Base-by-base conservation (phyloP, 2,888 invertebrate species). In the Ochropleura leucogaster region DNA sequence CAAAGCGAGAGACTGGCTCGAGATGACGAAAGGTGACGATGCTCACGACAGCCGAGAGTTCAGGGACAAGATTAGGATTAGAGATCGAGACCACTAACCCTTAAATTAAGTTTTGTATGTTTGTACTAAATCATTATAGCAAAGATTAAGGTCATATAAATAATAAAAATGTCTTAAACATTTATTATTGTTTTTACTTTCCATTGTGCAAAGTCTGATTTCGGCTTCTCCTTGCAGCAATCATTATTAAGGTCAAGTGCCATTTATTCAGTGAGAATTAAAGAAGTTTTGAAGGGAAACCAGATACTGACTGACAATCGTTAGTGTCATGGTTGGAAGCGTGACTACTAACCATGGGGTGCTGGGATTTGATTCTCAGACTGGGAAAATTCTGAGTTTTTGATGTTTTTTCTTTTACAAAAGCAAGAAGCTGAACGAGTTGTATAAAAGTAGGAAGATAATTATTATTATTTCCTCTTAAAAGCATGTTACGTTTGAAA, bases 1-100 rank as follows among this genome's bases (percentile, higher is more conserved):
- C 3, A 93, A 90, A 55, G 94, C 94, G 1, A 93, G 89, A 63
- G 94, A 96, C 67, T 96, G 95, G 95, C 81, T 96, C 67, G 91
- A 93, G 42, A 80, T 93, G 47, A 87, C 89, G 4, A 89, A 84
- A 46, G 82, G 77, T 6, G 82, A 79, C 9, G 83, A 65, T 4
- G 44, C 59, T 10, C 68, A 78, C n/a, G 72, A 82, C n/a, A 86
- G 87, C 49, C 70, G 44, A 44, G 81, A 79, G 60, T 72, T 71
- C 68, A 75, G 69, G 72, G 82, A 72, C 30, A 77, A 62, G 65
- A 73, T 64, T 18, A 72, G 63, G 40, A 63, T 67, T 20, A 69
- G 60, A 12, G 65, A 80, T 42, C 81, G 18, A 18, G 68, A 84
- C 6, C 53, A 72, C n/a, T 76, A 62, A 68, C 10, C 4, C 12